These are phyloP conservation scores for Rhincodon typus DNA, from an alignment of 2,797 vertebrate species.

Conservation along the genomic window DNA sequence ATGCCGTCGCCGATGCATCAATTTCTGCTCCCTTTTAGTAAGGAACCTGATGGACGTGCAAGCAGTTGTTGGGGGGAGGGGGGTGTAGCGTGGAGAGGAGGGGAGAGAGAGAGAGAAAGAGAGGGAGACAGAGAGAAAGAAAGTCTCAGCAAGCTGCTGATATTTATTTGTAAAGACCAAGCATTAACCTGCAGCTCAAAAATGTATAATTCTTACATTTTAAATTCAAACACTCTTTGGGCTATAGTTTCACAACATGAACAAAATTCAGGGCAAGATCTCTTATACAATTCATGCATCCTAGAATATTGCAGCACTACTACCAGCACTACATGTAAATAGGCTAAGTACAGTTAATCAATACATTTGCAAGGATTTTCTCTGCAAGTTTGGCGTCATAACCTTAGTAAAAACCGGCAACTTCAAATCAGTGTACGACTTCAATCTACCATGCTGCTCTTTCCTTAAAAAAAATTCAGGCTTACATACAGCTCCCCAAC, in stretches of 20 bases:
- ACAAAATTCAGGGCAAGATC: background rate
- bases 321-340: background rate
- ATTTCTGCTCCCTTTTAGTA: slow-evolving; percentile 88
- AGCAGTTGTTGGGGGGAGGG: background rate
- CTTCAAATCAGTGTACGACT: background rate
- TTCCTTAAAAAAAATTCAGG: background rate
- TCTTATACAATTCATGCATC: background rate
- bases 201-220: background rate
- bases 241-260: background rate
- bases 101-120: too few species aligned
- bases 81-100: slow-evolving; percentile 34
- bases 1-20: slow-evolving; percentile 83
- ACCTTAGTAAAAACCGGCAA: background rate
- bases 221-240: background rate
- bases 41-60: slow-evolving; percentile 68
- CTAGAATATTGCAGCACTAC: background rate
- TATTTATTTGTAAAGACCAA: background rate
- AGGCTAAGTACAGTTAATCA: background rate
- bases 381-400: background rate
- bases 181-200: background rate
- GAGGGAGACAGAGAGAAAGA: slow-evolving; percentile 28
- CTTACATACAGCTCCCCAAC: too few species aligned
- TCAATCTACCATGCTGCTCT: background rate
- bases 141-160: slow-evolving; percentile 25
- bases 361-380: background rate